Conservation (phyloP, 2,888 invertebrate genomes). For the Dasysyrphus tricinctus region DNA sequence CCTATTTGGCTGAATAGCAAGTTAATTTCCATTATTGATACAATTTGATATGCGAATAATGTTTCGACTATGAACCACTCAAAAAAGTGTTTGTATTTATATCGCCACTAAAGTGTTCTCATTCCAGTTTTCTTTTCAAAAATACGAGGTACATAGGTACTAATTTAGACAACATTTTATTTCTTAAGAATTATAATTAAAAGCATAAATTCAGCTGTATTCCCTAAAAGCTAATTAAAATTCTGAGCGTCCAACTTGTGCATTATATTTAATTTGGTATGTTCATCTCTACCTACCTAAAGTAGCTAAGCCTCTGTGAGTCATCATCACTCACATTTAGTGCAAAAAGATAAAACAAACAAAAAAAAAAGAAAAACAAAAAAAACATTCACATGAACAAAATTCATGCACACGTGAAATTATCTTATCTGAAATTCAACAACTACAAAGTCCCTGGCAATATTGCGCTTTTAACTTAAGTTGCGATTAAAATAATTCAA, state of each 20-base stretch:
- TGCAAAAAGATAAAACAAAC: not conserved
- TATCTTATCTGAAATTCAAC: slow-evolving; percentile 53
- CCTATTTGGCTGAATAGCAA: too few relatives aligned
- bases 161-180: too few relatives aligned
- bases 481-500: slow-evolving; percentile 61
- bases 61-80: too few relatives aligned
- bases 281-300: not conserved
- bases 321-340: slow-evolving; percentile 41
- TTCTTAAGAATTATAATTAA: not conserved
- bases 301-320: slow-evolving; percentile 13
- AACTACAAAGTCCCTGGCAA: slow-evolving; percentile 25
- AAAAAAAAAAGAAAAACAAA: too few relatives aligned
- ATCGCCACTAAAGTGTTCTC: too few relatives aligned
- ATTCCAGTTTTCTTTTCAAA: too few relatives aligned
- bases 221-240: not conserved
- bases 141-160: too few relatives aligned
- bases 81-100: too few relatives aligned
- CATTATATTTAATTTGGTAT: not conserved
- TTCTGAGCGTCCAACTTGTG: not conserved
- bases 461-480: slow-evolving; percentile 43
- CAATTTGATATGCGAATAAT: too few relatives aligned
- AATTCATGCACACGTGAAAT: slow-evolving; percentile 43
- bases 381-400: not conserved
- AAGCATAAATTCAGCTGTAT: not conserved
- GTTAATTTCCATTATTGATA: too few relatives aligned